Evolutionary conservation across 92 coral and sea anemone species (phyloP).

Genomic region (Hydrozoanthus gracilis): DNA sequence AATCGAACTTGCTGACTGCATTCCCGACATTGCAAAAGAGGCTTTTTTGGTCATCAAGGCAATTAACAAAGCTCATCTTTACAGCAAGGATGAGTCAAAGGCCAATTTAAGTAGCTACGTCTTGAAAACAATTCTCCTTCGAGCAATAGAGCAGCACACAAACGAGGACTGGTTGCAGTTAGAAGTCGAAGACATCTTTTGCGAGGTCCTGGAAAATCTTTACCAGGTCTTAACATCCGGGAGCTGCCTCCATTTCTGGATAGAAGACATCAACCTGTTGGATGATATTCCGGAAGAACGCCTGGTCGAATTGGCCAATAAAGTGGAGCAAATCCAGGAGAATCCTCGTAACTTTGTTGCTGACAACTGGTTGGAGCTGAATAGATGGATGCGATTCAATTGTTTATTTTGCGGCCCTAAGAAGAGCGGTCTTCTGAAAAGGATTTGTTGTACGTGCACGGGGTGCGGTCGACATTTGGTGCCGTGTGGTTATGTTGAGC

Average conservation of each 20-base stretch:
- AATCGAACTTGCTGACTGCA: conserved; percentile 44
- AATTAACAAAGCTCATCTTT: conserved; percentile 35
- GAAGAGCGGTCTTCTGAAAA: not conserved
- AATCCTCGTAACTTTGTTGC: conserved; percentile 26
- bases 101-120: conserved; percentile 34
- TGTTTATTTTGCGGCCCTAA: conserved; percentile 2
- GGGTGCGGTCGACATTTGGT: not conserved
- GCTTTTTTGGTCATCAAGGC: conserved; percentile 44
- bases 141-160: conserved; percentile 1
- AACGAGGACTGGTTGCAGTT: not conserved
- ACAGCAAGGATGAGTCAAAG: conserved; percentile 10
- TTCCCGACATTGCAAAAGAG: conserved; percentile 27
- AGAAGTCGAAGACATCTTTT: not conserved
- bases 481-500: not conserved
- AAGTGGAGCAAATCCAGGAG: conserved; percentile 28
- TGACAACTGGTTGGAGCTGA: conserved; percentile 48
- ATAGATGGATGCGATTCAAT: conserved; percentile 30
- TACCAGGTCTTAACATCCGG: conserved; percentile 36
- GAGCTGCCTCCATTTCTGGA: conserved; percentile 43
- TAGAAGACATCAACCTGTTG: conserved; percentile 44
- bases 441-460: not conserved
- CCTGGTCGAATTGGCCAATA: conserved; percentile 4
- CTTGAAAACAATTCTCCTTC: conserved; percentile 34
- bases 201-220: conserved; percentile 18
- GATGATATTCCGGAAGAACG: conserved; percentile 22